Evolutionary conservation across 2,888 invertebrate genomes (phyloP).

Genomic region (Pomacea canaliculata): DNA sequence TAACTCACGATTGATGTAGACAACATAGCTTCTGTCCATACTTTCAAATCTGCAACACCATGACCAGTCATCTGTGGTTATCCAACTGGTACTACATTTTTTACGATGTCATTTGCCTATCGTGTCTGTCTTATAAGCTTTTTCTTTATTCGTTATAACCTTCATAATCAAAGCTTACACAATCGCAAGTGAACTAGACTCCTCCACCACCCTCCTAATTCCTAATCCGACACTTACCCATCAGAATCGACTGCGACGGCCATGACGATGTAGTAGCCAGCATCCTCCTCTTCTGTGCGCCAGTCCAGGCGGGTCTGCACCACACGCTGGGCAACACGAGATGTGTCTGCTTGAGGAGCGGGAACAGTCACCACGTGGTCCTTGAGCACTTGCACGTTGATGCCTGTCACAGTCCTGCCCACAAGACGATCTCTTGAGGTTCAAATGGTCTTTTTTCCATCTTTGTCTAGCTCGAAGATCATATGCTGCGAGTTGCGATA

Average conservation of each 20-base stretch:
- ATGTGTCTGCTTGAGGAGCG: background rate
- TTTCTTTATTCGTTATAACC: no score
- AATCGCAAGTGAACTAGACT: no score
- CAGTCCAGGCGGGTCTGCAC: background rate
- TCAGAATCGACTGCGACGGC: background rate
- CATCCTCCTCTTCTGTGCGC: background rate
- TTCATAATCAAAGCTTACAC: no score
- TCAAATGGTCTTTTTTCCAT: no score
- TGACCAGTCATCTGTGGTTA: no score
- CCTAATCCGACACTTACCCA: background rate
- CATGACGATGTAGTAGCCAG: background rate
- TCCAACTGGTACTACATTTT: no score
- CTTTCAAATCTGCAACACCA: background rate
- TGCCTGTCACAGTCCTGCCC: background rate
- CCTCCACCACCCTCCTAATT: no score
- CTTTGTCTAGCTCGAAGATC: no score
- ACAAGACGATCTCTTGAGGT: no score
- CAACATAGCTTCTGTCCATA: background rate
- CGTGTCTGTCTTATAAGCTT: no score
- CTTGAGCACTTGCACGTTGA: background rate
- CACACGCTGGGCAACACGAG: background rate
- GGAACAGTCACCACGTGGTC: background rate
- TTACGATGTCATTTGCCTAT: no score
- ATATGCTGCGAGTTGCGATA: no score
- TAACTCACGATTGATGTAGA: conserved; percentile 1